phyloP scores from a whole-genome alignment of 2,113 vertebrate species.

The Stegostoma tigrinum region DNA sequence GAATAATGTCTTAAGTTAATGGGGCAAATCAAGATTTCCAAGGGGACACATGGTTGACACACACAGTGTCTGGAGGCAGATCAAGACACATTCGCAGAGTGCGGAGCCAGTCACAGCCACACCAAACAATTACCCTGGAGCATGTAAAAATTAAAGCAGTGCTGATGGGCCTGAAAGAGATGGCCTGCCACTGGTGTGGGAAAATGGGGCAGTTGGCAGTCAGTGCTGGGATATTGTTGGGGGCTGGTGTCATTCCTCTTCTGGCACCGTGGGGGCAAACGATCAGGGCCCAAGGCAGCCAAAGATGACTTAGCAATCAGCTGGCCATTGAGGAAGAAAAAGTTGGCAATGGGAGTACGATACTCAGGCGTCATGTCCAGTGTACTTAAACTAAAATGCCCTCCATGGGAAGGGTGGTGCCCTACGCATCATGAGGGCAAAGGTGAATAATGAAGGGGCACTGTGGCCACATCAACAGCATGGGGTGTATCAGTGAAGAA shows the following conservation, averaged over 20 bases:
- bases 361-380: background rate
- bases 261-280: background rate
- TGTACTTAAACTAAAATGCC: background rate
- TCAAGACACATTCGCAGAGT: background rate
- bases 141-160: background rate
- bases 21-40: background rate
- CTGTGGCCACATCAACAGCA: no score
- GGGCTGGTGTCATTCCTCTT: background rate
- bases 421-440: background rate
- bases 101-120: background rate
- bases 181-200: background rate
- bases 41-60: no score
- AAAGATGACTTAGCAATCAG: background rate
- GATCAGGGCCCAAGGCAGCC: background rate
- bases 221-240: background rate
- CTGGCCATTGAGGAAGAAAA: background rate
- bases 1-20: background rate
- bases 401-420: background rate
- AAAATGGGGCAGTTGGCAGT: background rate
- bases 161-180: background rate
- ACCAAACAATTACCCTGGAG: background rate
- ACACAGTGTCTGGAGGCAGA: background rate
- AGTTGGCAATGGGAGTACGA: background rate
- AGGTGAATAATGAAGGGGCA: background rate
- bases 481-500: background rate